A percentile compares a stretch with the other conserved stretches of the same genome.
Conservation (phyloP, 2,888 invertebrate species). For the Iselma pallidipennis region DNA sequence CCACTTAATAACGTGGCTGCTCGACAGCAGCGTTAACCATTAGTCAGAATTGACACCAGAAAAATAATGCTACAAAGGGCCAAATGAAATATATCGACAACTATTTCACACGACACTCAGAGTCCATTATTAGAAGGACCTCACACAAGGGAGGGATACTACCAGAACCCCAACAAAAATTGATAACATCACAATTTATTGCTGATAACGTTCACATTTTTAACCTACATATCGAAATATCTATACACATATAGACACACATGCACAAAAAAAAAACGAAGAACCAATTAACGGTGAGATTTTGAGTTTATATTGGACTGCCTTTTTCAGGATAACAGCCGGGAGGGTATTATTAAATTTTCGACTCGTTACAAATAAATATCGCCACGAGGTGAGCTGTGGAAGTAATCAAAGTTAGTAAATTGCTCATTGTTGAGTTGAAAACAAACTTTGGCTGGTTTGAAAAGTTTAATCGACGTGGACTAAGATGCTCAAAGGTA, state of each 20-base stretch:
- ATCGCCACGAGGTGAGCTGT: constrained; percentile 17
- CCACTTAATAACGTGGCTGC: constrained; percentile 49
- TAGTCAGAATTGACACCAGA: constrained; percentile 52
- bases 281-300: neutral
- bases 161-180: neutral
- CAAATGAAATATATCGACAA: constrained; percentile 51
- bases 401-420: constrained; percentile 53
- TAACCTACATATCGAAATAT: too few species aligned
- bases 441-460: constrained; percentile 42
- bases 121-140: constrained; percentile 35
- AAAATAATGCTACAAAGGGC: constrained; percentile 49
- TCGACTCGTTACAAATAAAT: constrained; percentile 25
- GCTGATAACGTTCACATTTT: constrained; percentile 10
- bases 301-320: neutral
- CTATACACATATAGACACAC: too few species aligned
- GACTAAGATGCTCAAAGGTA: constrained; percentile 41
- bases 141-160: constrained; percentile 27
- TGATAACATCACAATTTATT: constrained; percentile 18
- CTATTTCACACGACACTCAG: constrained; percentile 42
- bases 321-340: neutral
- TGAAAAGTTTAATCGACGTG: constrained; percentile 47
- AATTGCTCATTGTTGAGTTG: constrained; percentile 51
- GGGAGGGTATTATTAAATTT: constrained; percentile 16
- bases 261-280: neutral
- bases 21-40: constrained; percentile 47